These are phyloP conservation scores for Gambusia yucatana DNA, from an alignment of 2,797 vertebrate genomes.

Conservation along the genomic window DNA sequence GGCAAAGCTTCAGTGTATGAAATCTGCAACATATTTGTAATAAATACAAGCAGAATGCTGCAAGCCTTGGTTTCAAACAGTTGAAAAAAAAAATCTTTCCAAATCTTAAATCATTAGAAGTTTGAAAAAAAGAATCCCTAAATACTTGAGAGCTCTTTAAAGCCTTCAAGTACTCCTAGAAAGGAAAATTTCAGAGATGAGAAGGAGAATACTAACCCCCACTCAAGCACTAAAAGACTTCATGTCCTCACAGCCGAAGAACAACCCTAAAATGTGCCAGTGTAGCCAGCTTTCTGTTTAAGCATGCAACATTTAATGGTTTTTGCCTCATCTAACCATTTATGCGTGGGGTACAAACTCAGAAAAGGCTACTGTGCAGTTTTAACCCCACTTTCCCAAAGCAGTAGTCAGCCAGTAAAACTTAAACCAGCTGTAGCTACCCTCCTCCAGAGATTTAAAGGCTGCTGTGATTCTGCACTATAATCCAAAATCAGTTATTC, in stretches of 20 bases:
- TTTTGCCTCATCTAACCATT: conserved; percentile 25
- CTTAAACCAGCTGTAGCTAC: conserved; percentile 17
- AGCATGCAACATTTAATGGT: conserved; percentile 32
- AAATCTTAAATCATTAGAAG: conserved; percentile 5
- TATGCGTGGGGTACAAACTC: conserved; percentile 10
- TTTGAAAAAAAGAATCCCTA: conserved; percentile 1
- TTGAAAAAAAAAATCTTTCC: neutral
- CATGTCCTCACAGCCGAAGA: conserved; percentile 16
- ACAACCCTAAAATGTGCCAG: conserved; percentile 17
- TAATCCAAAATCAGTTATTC: conserved; percentile 55
- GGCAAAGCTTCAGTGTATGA: conserved; percentile 37
- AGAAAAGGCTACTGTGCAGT: conserved; percentile 13
- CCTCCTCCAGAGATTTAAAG: conserved; percentile 18
- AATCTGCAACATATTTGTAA: conserved; percentile 23
- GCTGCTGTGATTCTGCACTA: conserved; percentile 23
- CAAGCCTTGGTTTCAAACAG: conserved; percentile 19
- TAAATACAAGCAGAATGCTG: conserved; percentile 28
- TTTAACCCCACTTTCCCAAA: conserved; percentile 38
- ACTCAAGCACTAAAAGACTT: conserved; percentile 17
- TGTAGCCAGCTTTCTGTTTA: conserved; percentile 16
- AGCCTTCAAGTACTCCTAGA: conserved; percentile 3
- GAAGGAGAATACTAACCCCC: conserved; percentile 17
- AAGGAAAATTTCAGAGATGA: conserved; percentile 8
- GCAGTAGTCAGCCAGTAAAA: conserved; percentile 32
- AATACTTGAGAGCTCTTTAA: conserved; percentile 6